These are phyloP conservation scores for Melipona bicolor DNA, from an alignment of 2,888 invertebrate genomes.

Conservation along the genomic window DNA sequence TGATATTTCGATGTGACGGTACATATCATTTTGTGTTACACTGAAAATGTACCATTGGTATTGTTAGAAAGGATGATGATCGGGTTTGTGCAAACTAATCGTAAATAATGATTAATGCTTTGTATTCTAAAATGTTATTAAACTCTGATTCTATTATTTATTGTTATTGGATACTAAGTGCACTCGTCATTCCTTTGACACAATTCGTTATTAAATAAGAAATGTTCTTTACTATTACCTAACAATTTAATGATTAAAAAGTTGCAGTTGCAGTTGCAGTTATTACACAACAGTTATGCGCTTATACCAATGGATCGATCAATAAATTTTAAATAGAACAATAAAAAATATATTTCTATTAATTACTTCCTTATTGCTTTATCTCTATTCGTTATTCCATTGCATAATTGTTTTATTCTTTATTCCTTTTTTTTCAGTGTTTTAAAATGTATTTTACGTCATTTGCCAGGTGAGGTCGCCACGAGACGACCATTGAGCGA, in stretches of 20 bases:
- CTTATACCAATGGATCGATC: background rate
- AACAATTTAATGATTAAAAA: constrained; percentile 29
- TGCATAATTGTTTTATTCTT: background rate
- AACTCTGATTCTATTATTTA: constrained; percentile 17
- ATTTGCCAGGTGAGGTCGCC: constrained; percentile 52
- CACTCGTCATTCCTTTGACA: background rate
- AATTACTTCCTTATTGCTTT: background rate
- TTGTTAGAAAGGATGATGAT: background rate
- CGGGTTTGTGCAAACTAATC: constrained; percentile 9
- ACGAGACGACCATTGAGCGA: constrained; percentile 41
- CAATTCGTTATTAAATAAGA: constrained; percentile 17
- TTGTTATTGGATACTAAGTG: constrained; percentile 22
- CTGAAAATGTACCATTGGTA: background rate
- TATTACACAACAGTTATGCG: background rate
- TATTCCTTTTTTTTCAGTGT: background rate
- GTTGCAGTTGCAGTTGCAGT: background rate
- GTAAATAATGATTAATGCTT: background rate
- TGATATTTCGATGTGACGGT: background rate
- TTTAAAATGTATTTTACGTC: background rate
- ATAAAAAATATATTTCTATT: background rate
- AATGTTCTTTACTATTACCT: constrained; percentile 23
- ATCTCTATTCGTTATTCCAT: background rate
- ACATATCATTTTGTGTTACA: constrained; percentile 5
- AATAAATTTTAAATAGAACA: constrained; percentile 10
- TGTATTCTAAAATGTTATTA: constrained; percentile 11